Evolutionary conservation across 1,140 invertebrate species (phyloP).

Genomic region (Macrotrachela quadricornifera): DNA sequence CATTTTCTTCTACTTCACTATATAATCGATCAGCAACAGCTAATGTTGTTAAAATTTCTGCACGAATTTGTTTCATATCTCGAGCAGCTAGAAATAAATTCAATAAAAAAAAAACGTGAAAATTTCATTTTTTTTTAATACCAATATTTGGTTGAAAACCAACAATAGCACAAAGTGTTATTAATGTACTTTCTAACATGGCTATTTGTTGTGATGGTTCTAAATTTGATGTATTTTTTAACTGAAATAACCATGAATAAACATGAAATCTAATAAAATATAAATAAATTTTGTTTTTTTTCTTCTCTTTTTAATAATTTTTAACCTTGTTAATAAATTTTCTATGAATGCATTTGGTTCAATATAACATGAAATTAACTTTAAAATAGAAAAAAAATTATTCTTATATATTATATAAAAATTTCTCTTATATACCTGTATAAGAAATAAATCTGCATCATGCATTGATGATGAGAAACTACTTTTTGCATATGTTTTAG

Average conservation of each 20-base stretch:
- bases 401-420: no score
- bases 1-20: constrained; percentile 72
- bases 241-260: no score
- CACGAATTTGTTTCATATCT: constrained; percentile 47
- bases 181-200: constrained; percentile 75
- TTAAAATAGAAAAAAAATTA: no score
- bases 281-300: no score
- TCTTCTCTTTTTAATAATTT: no score
- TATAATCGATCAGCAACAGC: constrained; percentile 83
- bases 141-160: background rate
- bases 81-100: constrained; percentile 36
- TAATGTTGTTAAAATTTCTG: constrained; percentile 75
- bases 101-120: no score
- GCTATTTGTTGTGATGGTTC: constrained; percentile 37
- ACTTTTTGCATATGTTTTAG: constrained; percentile 93
- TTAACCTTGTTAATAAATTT: no score
- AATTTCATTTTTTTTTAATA: no score
- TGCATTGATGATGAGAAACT: constrained; percentile 97
- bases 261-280: no score
- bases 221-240: background rate
- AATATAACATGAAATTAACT: no score
- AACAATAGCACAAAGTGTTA: background rate
- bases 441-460: constrained; percentile 75
- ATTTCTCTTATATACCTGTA: constrained; percentile 20
- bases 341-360: no score